Base-by-base conservation (phyloP, 2,888 invertebrate genomes). In the Prosopocoilus inquinatus region DNA sequence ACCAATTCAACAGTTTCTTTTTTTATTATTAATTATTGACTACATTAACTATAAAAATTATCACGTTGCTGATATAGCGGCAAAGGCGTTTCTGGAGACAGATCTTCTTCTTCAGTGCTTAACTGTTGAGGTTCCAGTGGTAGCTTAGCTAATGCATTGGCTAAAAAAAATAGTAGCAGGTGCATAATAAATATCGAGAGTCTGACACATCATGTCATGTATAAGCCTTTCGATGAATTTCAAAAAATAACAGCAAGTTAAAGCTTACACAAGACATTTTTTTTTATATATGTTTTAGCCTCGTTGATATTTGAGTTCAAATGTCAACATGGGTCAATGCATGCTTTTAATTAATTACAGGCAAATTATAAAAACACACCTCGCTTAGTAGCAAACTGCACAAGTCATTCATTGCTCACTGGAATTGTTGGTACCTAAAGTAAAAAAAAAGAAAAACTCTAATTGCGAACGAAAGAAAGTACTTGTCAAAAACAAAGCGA, bases 41-140 rank as follows among this genome's bases (percentile, higher is more conserved):
- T 63, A 61, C 55, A 64, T 67, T 75, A 76, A 72, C 74, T 76
- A 75, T 88, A 91, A 80, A 85, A 91, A 76, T 92, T 92, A 72
- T 92, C 91, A 72, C 92, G 84, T 77, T 92, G 91, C 77, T 93
- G 92, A 73, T 90, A 90, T 62, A 92, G 82, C 50, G 92, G 92
- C 73, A 92, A 81, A 73, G 90, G 86, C 52, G 88, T 87, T 66
- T 86, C 85, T 36, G 92, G 91, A 47, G 89, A 89, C 16, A 82
- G 81, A 70, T 89, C 88, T 53, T 89, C 89, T 65, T 28, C 20
- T 54, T 90, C 87, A 59, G 83, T 80, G 65, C 78, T 79, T 56
- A 80, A 74, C 57, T 81, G 67, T 57, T 80, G 77, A 39, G 73
- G 70, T 65, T 84, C 81, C 57, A 81, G 77, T 53, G 88, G 88